These are phyloP conservation scores for Scaptodrosophila lebanonensis DNA, from an alignment of 1,140 invertebrate genomes.

Conservation along the genomic window DNA sequence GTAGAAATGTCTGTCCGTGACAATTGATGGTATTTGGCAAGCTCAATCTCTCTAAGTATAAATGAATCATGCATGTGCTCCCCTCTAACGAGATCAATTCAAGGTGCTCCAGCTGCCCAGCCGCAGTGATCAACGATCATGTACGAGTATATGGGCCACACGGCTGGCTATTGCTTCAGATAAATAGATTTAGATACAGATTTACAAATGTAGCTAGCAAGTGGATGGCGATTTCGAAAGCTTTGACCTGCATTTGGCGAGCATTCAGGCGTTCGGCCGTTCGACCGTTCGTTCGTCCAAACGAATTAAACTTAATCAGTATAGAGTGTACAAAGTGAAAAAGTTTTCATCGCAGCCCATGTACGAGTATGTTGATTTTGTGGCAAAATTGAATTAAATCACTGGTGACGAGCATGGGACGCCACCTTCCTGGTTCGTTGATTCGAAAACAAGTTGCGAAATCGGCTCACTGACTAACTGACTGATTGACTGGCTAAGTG, in stretches of 20 bases:
- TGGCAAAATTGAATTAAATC: conserved; percentile 12
- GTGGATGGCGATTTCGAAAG: conserved; percentile 6
- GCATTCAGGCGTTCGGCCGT: too few species aligned
- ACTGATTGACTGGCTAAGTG: too few species aligned
- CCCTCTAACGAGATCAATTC: too few species aligned
- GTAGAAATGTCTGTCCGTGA: too few species aligned
- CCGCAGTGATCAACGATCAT: too few species aligned
- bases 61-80: too few species aligned
- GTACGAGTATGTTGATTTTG: neutral
- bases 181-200: conserved; percentile 17
- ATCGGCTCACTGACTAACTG: too few species aligned
- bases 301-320: conserved; percentile 18
- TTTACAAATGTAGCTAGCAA: neutral
- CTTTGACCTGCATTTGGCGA: conserved; percentile 19
- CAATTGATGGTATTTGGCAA: too few species aligned
- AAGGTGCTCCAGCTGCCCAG: too few species aligned
- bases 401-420: neutral
- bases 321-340: conserved; percentile 10
- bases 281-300: too few species aligned
- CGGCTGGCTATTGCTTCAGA: neutral
- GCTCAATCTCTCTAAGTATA: too few species aligned
- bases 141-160: too few species aligned
- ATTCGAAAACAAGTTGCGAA: conserved; percentile 23
- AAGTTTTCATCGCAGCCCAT: conserved; percentile 10
- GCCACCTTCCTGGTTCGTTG: conserved; percentile 22